A percentile compares a stretch with the other conserved stretches of the same genome.
phyloP scores from a whole-genome alignment of 2,888 invertebrate genomes.

The Conops quadrifasciatus region DNA sequence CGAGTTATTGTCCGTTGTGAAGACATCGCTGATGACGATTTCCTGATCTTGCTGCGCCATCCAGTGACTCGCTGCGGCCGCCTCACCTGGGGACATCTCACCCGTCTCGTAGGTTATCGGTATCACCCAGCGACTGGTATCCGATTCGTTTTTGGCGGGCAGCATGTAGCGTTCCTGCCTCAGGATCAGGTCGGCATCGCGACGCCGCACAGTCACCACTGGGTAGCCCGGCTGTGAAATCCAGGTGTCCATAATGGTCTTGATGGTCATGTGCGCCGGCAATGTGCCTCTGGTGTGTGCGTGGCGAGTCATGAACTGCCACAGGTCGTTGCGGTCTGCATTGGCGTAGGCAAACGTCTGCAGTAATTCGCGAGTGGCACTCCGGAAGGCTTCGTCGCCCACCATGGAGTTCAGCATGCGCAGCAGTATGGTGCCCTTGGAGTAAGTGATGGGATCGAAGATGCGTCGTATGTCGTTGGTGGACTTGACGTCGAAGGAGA shows the following conservation, averaged over 20 bases:
- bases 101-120: constrained; percentile 63
- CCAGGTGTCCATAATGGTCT: constrained; percentile 75
- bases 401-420: constrained; percentile 78
- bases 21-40: constrained; percentile 57
- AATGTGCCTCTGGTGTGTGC: constrained; percentile 65
- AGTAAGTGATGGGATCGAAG: constrained; percentile 78
- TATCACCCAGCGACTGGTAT: constrained; percentile 60
- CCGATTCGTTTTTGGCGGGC: constrained; percentile 55
- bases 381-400: constrained; percentile 70
- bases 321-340: constrained; percentile 74
- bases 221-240: constrained; percentile 75
- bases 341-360: constrained; percentile 68
- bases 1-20: constrained; percentile 52
- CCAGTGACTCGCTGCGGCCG: constrained; percentile 60
- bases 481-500: constrained; percentile 71
- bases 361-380: constrained; percentile 68
- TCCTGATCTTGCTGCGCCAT: constrained; percentile 55
- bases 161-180: constrained; percentile 61
- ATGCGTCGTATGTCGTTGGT: constrained; percentile 72
- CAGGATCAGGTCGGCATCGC: constrained; percentile 57
- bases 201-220: constrained; percentile 68
- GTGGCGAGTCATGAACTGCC: constrained; percentile 71
- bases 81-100: constrained; percentile 54
- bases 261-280: constrained; percentile 66
- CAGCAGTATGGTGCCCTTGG: constrained; percentile 76